Conservation (phyloP, 2,797 vertebrate genomes). For the Gambelia wislizenii region DNA sequence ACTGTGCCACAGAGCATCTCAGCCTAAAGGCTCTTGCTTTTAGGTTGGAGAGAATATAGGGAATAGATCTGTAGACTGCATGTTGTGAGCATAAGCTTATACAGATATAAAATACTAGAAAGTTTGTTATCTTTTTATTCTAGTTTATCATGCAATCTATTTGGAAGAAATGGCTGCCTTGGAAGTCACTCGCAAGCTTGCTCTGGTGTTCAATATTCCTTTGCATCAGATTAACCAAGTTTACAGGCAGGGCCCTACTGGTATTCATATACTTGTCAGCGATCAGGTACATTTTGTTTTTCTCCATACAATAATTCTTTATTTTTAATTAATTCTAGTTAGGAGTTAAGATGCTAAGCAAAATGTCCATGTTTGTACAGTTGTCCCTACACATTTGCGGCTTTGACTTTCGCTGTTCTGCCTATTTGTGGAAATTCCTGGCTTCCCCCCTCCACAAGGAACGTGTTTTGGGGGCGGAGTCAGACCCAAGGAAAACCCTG, state of each 20-base stretch:
- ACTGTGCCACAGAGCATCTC: too few species aligned
- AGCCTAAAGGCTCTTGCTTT: background rate
- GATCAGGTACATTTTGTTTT: conserved; percentile 85
- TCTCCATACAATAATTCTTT: background rate
- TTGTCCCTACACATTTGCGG: too few species aligned
- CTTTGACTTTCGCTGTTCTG: too few species aligned
- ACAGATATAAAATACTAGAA: background rate
- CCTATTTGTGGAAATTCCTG: too few species aligned
- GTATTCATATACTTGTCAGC: conserved; percentile 93
- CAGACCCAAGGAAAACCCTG: too few species aligned
- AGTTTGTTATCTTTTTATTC: conserved; percentile 32
- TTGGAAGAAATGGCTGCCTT: conserved; percentile 92
- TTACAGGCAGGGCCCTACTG: conserved; percentile 94
- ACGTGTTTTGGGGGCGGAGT: too few species aligned
- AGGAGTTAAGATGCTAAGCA: background rate
- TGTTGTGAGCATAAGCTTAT: background rate
- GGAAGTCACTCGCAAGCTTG: conserved; percentile 93
- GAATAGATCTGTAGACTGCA: background rate
- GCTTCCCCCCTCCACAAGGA: too few species aligned
- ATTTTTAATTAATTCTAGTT: background rate
- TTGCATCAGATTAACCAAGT: conserved; percentile 91
- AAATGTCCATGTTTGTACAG: background rate
- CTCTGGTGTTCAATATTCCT: conserved; percentile 89
- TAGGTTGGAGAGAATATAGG: background rate
- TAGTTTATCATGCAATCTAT: conserved; percentile 94